Evolutionary conservation across 2,113 vertebrate genomes (phyloP), one percentile per base, ranked within the genome.

Genomic region (Neoarius graeffei): DNA sequence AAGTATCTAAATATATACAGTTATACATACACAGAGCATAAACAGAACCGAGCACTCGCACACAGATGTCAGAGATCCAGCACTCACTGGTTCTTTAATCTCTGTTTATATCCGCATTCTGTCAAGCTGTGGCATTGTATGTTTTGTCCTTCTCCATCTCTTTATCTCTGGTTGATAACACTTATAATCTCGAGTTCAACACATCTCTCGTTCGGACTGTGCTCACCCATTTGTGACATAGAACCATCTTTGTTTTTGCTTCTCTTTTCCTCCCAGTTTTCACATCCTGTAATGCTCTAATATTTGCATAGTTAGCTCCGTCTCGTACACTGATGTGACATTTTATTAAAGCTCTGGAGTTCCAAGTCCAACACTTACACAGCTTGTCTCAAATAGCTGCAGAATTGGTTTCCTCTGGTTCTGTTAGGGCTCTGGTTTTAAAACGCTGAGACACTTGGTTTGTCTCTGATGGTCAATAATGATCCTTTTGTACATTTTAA

Each of bases 401-500:
- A 90, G 83, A 86, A 85, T 25, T 64, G 7, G 42, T 81, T 64
- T 86, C 19, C 62, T 64, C 42, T 76, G 27, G 59, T 50, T 76
- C 54, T 79, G 50, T 23, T 56, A 64, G 57, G 7, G 69, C 62
- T 67, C 67, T n/a, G 85, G 73, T 80, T 89, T 73, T 85, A 83
- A 87, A 87, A 64, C 35, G 48, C 74, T 30, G 64, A 67, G 86
- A 74, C 52, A 14, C 66, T 81, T 59, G 77, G 81, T 83, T 3
- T 83, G 90, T 87, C 57, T 67, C 56, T 89, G 86, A 86, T 87
- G 62, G 85, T 86, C 56, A 35, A 42, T 59, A 81, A 89, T 13
- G 79, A 89, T 88, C 86, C 62, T 87, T 87, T 85, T 56, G 88
- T 88, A 82, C 86, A 81, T 86, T 67, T 83, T 77, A 84, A n/a